Evolutionary conservation across 1,140 invertebrate species (phyloP).

Genomic region (Saccostrea echinata): DNA sequence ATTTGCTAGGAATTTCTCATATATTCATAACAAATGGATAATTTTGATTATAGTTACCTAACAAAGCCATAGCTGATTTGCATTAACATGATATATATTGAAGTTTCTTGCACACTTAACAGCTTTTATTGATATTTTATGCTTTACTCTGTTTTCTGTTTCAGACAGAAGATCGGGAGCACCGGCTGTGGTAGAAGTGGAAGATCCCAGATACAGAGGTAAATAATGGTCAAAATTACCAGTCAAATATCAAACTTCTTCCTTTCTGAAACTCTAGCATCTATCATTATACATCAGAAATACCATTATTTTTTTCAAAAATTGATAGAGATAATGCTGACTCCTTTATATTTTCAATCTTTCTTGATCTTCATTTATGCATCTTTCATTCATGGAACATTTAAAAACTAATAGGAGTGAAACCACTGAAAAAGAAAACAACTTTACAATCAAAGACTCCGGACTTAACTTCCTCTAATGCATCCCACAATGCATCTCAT

Average conservation of each 20-base stretch:
- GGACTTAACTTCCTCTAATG: not conserved
- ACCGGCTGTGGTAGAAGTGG: slow-evolving; percentile 37
- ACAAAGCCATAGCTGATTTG: too few relatives aligned
- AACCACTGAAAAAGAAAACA: slow-evolving; percentile 40
- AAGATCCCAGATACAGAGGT: slow-evolving; percentile 44
- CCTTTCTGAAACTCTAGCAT: too few relatives aligned
- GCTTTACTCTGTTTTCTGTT: not conserved
- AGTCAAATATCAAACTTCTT: not conserved
- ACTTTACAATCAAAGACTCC: not conserved
- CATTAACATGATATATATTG: too few relatives aligned
- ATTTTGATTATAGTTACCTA: too few relatives aligned
- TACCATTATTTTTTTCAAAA: too few relatives aligned
- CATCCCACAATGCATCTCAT: slow-evolving; percentile 17
- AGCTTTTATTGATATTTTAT: too few relatives aligned
- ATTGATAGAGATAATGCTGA: too few relatives aligned
- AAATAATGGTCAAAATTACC: too few relatives aligned
- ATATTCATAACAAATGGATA: too few relatives aligned
- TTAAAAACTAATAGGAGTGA: slow-evolving; percentile 31
- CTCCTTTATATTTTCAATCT: not conserved
- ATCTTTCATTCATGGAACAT: not conserved
- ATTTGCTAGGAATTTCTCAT: too few relatives aligned
- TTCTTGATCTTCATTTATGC: not conserved
- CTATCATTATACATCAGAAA: too few relatives aligned
- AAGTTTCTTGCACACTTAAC: too few relatives aligned
- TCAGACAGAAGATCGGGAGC: slow-evolving; percentile 15